Evolutionary conservation across 2,888 invertebrate species (phyloP), one percentile per base, ranked within the genome.

Genomic region (Apamea anceps): DNA sequence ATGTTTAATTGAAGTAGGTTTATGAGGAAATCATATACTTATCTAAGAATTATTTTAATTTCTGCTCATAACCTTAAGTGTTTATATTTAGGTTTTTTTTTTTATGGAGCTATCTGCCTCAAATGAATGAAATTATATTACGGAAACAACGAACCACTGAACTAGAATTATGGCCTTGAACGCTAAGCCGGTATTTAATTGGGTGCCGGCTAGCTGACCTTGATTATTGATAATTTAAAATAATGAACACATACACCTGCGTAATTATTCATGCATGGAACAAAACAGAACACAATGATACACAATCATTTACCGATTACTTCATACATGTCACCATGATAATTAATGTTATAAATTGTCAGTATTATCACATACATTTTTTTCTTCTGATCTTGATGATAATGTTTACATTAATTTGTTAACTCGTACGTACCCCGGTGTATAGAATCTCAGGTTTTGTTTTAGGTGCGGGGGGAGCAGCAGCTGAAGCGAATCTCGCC

Each of bases 381-480:
- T 18, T 8, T 57, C 8, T 25, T 10, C 8, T 10, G 45, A 10
- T 45, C 10, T 13, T 1, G 13, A 1, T 5, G 6, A 21, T 32
- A 37, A 28, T 68, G n/a, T 83, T 63, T 83, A 65, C n/a, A 66
- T 32, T n/a, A 25, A 12, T 68, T 45, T 68, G n/a, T 0, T 83
- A 37, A 1, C 28, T 45, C 1, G 10, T 85, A 93, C 95, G 92
- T 93, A 97, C 98, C 90, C 98, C 98, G 25, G 98, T 98, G 91
- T 98, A 98, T n/a, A 98, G 95, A 85, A 98, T 97, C 88, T 98
- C 97, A 1, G 98, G 98, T 87, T 97, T 97, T 5, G 96, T 97
- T 84, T 98, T 97, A 0, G 98, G 98, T 62, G 97, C 97, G 8
- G 98, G 98, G 70, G 98, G 93, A 7, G 98, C 98, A 4, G 98